These are phyloP conservation scores for Hozukius guyotensis DNA, from an alignment of 2,797 vertebrate species.

Conservation along the genomic window DNA sequence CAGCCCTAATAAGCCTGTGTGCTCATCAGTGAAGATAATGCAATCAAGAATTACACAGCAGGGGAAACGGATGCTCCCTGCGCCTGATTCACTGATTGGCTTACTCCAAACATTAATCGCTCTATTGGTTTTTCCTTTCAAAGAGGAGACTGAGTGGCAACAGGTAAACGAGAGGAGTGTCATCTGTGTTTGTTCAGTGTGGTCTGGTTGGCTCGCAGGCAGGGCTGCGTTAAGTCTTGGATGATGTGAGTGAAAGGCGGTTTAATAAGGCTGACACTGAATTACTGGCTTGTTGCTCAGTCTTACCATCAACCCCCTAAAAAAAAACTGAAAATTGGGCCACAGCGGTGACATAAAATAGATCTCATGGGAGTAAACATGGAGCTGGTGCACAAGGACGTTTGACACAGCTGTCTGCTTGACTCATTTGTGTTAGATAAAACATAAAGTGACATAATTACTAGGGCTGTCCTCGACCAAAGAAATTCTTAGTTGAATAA, in stretches of 20 bases:
- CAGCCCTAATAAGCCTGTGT: constrained; percentile 11
- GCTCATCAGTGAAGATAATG: constrained; percentile 50
- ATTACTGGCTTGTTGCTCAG: constrained; percentile 36
- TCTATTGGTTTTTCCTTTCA: constrained; percentile 59
- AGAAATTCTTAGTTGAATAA: no score
- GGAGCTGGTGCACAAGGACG: neutral
- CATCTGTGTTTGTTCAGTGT: constrained; percentile 57
- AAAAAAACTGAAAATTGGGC: neutral
- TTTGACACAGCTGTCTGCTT: constrained; percentile 14
- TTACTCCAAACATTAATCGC: constrained; percentile 53
- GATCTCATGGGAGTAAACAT: constrained; percentile 12
- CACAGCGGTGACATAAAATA: constrained; percentile 16
- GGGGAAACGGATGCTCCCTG: constrained; percentile 40
- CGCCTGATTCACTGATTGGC: constrained; percentile 46
- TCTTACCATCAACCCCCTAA: constrained; percentile 11
- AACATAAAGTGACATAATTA: constrained; percentile 5
- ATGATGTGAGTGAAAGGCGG: constrained; percentile 30
- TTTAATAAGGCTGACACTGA: constrained; percentile 38
- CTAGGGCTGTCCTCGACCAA: no score
- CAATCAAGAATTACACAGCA: constrained; percentile 58
- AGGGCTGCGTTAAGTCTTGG: constrained; percentile 26
- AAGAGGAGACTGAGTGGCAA: constrained; percentile 33
- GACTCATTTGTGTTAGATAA: constrained; percentile 6
- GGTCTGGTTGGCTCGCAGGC: constrained; percentile 13
- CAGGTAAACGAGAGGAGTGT: constrained; percentile 32